Evolutionary conservation across 2,888 invertebrate species (phyloP).

Genomic region (Ochropleura plecta): DNA sequence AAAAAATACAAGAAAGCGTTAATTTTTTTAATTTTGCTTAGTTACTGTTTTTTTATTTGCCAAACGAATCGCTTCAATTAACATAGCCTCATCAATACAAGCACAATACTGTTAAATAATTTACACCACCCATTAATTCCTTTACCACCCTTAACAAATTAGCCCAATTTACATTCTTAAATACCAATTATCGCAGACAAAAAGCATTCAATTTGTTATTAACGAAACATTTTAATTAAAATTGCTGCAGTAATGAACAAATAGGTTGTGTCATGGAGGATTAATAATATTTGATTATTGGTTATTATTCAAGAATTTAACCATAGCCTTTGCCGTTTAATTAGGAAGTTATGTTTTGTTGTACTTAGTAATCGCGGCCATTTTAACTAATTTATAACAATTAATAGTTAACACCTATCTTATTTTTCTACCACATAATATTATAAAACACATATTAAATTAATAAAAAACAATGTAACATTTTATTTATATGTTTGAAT

Average conservation of each 20-base stretch:
- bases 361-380: background rate
- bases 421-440: too few relatives aligned
- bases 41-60: background rate
- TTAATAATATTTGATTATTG: constrained; percentile 38
- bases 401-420: too few relatives aligned
- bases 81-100: background rate
- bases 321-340: background rate
- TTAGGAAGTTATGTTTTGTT: background rate
- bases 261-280: constrained; percentile 27
- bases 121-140: constrained; percentile 39
- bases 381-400: background rate
- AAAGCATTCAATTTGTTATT: constrained; percentile 61
- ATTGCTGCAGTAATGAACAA: constrained; percentile 48
- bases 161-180: constrained; percentile 67
- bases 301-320: constrained; percentile 18
- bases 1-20: too few relatives aligned
- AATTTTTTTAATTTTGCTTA: background rate
- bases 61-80: background rate
- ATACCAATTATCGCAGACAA: constrained; percentile 64
- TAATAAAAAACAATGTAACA: too few relatives aligned
- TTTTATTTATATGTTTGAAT: too few relatives aligned
- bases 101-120: constrained; percentile 39
- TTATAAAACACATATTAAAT: too few relatives aligned
- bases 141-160: constrained; percentile 60
- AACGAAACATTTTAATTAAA: constrained; percentile 64